A percentile compares a stretch with the other conserved stretches of the same genome.
phyloP scores from a whole-genome alignment of 2,113 vertebrate species.

The Odontesthes bonariensis region DNA sequence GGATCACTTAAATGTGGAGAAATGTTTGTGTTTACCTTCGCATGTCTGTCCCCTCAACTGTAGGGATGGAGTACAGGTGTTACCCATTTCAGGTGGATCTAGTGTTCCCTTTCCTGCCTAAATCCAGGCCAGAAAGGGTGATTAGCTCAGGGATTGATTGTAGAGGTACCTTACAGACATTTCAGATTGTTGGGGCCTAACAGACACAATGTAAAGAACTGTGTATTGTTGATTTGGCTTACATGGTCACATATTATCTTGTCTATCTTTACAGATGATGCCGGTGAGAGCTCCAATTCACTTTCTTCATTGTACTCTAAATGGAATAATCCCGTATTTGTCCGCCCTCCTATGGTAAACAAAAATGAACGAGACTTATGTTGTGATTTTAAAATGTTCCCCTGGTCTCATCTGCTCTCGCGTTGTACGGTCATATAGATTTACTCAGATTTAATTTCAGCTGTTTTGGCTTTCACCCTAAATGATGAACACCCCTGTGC shows the following conservation, averaged over 20 bases:
- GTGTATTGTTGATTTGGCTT: not conserved
- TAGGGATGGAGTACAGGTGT: constrained; percentile 92
- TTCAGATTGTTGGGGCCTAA: not conserved
- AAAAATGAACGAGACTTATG: not conserved
- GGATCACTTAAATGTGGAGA: not conserved
- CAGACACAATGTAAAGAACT: not conserved
- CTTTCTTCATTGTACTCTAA: constrained; percentile 88
- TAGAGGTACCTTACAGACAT: constrained; percentile 82
- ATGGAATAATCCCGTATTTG: constrained; percentile 96
- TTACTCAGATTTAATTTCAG: not conserved
- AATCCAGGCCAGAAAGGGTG: constrained; percentile 85
- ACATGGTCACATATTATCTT: constrained; percentile 2
- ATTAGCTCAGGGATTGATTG: constrained; percentile 78
- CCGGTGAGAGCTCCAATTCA: constrained; percentile 65
- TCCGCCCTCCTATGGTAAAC: constrained; percentile 86
- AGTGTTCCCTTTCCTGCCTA: constrained; percentile 93
- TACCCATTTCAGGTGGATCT: constrained; percentile 92
- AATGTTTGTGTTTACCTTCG: not conserved
- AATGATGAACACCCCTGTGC: not conserved
- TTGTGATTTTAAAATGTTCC: not conserved
- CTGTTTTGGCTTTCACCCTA: not conserved
- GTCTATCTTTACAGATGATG: constrained; percentile 70
- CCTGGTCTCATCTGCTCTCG: not conserved
- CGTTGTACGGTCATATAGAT: not conserved
- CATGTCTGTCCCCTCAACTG: constrained; percentile 51